Base-by-base conservation (phyloP, 2,797 vertebrate genomes). In the Malurus leucopterus region DNA sequence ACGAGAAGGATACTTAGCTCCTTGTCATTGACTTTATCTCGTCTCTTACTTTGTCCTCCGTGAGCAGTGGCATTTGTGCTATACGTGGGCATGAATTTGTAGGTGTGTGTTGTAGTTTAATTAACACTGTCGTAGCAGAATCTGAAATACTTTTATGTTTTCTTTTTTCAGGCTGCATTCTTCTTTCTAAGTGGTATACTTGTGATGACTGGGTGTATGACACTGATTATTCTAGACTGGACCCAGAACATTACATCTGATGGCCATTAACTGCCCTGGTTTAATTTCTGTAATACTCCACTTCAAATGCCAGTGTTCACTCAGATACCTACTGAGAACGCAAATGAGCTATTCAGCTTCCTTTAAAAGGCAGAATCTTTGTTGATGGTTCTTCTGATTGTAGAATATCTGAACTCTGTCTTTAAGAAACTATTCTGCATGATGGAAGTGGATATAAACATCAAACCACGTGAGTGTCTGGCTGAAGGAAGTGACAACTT, bases 161-260 rank as follows among this genome's bases (percentile, higher is more conserved):
- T 92, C 49, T 96, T 51, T 41, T 93, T 95, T 44, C 96, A 99
- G 99, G 99, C 99, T 61, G 15, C 94, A 0, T 74, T 98, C 63
- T 99, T 99, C 96, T 97, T 99, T 65, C 3, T 98, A 27, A 96
- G 96, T 46, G 99, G 99, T 38, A 64, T 99, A 72, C 0, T 98
- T 41, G 99, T 99, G 92, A 99, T 99, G 99, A 95, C 93, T 23
- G 97, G 97, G 91, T 98, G 98, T 96, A 99, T 99, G 98, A 97
- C 70, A 63, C 97, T 99, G 87, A 99, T 99, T 95, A 84, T 99
- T 88, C 34, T 98, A 86, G 99, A 99, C 96, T 99, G 99, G 98
- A 96, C 97, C 90, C 95, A 97, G 91, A 97, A 96, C 40, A 75
- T 96, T 82, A 9, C 79, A 13, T 72, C 75, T 30, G 90, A 96